Evolutionary conservation across 2,888 invertebrate species (phyloP), one percentile per base, ranked within the genome.

Genomic region (Cremastinae sp.): DNA sequence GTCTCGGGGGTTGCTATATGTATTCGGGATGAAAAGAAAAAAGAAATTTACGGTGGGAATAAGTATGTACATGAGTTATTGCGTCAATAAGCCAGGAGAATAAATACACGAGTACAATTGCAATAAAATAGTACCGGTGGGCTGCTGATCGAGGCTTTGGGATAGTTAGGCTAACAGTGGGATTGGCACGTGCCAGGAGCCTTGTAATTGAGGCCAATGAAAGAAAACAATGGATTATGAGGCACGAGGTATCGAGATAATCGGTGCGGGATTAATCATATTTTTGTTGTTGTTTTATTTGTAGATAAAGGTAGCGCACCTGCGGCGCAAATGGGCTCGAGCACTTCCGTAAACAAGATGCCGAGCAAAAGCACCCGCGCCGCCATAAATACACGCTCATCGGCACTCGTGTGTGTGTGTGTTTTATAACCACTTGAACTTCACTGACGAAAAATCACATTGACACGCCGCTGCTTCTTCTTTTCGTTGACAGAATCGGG

Each of bases 301-400:
- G n/a, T n/a, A n/a, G n/a, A 18, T 18, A 65, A 74, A 70, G 56
- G 45, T 59, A 70, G 86, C 86, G 81, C 83, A 89, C 89, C 89
- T 89, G 88, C 86, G 83, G 85, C 82, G 82, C 82, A 85, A 84
- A 84, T 86, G 83, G 87, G 84, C 84, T 86, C 84, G 80, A 89
- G 84, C 86, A 88, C 88, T 89, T 89, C 89, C 87, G 89, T 89
- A 87, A 89, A 88, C 86, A 89, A 89, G 84, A 89, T 88, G 86
- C 88, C 86, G 83, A 88, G 85, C 82, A 89, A 84, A 85, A 89
- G 85, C 84, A 89, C 87, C 85, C 89, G 88, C 86, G 88, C 88
- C 88, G 89, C 89, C 89, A 89, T 89, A 89, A 87, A 89, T 88
- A 83, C 83, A 82, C 84, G 84, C 84, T 88, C 88, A 88, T 89